These are phyloP conservation scores for Mythimna loreyi DNA, from an alignment of 2,888 invertebrate species.

Conservation along the genomic window DNA sequence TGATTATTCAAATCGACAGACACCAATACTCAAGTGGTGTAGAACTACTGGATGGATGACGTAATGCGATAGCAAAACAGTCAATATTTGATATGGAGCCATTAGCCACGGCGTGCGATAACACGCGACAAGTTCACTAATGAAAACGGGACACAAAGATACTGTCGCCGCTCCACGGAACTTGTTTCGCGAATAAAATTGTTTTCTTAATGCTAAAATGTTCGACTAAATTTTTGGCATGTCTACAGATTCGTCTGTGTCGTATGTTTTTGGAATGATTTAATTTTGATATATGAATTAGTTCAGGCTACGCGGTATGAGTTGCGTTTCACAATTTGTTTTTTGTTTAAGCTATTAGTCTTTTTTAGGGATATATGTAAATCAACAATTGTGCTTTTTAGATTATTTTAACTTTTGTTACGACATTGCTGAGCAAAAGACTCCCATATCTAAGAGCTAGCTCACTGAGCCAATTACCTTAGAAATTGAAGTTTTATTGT, in stretches of 20 bases:
- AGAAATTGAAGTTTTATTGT: neutral
- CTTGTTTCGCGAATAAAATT: conserved; percentile 53
- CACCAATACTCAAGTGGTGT: conserved; percentile 66
- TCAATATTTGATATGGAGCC: conserved; percentile 88
- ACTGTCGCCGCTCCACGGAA: conserved; percentile 57
- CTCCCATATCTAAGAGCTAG: too few species aligned
- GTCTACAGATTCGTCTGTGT: conserved; percentile 8
- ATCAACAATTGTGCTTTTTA: neutral
- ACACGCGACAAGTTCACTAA: conserved; percentile 85
- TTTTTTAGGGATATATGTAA: neutral
- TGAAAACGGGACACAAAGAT: conserved; percentile 82
- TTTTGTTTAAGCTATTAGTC: neutral
- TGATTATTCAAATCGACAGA: conserved; percentile 67
- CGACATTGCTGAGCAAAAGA: too few species aligned
- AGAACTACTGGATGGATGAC: conserved; percentile 82
- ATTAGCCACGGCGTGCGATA: conserved; percentile 83
- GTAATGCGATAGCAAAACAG: conserved; percentile 86
- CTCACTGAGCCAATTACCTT: neutral
- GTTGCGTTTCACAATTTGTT: neutral
- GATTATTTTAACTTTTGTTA: too few species aligned
- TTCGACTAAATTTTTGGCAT: conserved; percentile 18
- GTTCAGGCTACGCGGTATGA: neutral
- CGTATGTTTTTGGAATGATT: neutral
- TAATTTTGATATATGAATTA: neutral
- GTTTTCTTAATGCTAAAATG: conserved; percentile 49